phyloP scores from a whole-genome alignment of 2,888 invertebrate genomes.

The Leucophora obtusa region DNA sequence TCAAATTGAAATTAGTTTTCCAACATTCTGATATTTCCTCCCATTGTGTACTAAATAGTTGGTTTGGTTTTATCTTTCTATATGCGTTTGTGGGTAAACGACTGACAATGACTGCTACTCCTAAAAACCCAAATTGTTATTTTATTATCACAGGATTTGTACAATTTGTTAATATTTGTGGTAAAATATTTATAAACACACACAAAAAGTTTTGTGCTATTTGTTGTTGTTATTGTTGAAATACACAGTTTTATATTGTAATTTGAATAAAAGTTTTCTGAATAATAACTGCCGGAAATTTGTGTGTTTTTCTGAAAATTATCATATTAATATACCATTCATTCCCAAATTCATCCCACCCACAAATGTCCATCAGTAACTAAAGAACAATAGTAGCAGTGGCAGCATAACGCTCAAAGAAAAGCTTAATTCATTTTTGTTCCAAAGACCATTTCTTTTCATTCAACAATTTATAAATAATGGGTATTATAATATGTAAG shows the following conservation, averaged over 20 bases:
- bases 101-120: neutral
- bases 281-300: conserved; percentile 58
- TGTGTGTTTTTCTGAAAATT: conserved; percentile 58
- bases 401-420: no score
- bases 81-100: conserved; percentile 15
- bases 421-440: no score
- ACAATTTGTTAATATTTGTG: conserved; percentile 35
- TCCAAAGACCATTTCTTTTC: no score
- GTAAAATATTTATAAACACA: conserved; percentile 53
- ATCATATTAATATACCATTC: conserved; percentile 39
- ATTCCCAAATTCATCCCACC: neutral
- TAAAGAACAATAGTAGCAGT: neutral
- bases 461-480: no score
- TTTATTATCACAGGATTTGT: conserved; percentile 52
- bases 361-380: neutral
- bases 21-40: no score
- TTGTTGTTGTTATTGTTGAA: conserved; percentile 10
- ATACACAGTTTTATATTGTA: conserved; percentile 49
- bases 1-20: no score
- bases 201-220: conserved; percentile 66
- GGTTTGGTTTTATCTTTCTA: neutral
- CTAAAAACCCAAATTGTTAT: conserved; percentile 12
- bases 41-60: neutral
- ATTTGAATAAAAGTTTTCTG: conserved; percentile 22
- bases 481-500: no score